Evolutionary conservation across 2,113 vertebrate genomes (phyloP).

Genomic region (Agelaius tricolor): DNA sequence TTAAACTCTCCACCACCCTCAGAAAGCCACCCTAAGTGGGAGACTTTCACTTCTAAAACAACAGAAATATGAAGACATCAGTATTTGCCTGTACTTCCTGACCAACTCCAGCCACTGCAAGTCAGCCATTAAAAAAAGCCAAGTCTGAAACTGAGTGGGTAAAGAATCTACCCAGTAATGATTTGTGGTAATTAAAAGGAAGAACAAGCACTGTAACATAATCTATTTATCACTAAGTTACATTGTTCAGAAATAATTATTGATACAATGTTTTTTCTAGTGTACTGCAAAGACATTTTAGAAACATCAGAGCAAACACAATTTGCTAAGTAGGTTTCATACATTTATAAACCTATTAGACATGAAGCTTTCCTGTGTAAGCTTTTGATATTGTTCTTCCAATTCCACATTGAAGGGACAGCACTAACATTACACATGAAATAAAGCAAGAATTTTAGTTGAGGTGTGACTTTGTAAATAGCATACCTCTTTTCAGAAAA

Average conservation of each 20-base stretch:
- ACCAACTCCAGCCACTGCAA: neutral
- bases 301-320: neutral
- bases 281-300: neutral
- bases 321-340: neutral
- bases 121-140: neutral
- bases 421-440: neutral
- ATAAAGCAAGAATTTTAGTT: neutral
- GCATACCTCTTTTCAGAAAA: neutral
- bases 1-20: neutral
- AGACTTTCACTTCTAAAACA: neutral
- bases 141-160: neutral
- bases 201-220: neutral
- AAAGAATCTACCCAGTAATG: neutral
- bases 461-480: neutral
- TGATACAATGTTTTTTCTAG: neutral
- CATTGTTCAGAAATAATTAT: neutral
- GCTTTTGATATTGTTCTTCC: neutral
- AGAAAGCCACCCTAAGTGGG: neutral
- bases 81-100: neutral
- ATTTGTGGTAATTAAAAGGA: neutral
- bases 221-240: neutral
- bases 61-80: neutral
- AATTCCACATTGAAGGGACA: neutral
- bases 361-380: neutral
- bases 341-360: neutral